These are phyloP conservation scores for Pristionchus maxplancki DNA, from an alignment of 2,888 invertebrate species.

Conservation along the genomic window DNA sequence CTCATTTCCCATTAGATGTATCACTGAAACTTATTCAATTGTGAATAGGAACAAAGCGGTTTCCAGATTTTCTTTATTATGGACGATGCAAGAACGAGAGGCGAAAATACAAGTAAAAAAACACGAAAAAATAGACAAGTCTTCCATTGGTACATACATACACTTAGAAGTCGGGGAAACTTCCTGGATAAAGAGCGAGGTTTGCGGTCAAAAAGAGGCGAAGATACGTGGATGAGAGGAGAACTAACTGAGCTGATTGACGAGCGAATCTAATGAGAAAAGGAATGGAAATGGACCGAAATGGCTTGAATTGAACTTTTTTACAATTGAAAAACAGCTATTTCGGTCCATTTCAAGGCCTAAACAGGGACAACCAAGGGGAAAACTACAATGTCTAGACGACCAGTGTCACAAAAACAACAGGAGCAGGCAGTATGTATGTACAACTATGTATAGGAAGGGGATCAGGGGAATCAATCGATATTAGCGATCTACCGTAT, in stretches of 20 bases:
- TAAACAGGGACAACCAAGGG: neutral
- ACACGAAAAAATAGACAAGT: neutral
- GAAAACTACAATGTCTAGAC: neutral
- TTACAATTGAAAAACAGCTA: neutral
- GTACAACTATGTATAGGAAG: conserved; percentile 47
- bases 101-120: neutral
- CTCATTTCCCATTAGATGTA: no score
- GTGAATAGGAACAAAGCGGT: neutral
- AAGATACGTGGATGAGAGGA: conserved; percentile 24
- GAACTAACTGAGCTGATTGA: conserved; percentile 21
- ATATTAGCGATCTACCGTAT: conserved; percentile 32
- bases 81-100: neutral
- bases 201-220: neutral
- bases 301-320: neutral
- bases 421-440: conserved; percentile 32
- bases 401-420: conserved; percentile 2
- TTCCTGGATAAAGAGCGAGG: neutral
- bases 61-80: conserved; percentile 26
- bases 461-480: neutral
- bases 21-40: neutral
- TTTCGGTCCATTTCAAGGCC: neutral
- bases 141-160: conserved; percentile 46
- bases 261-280: conserved; percentile 11
- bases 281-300: neutral
- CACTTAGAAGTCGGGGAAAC: neutral